Evolutionary conservation across 2,888 invertebrate species (phyloP), one percentile per base, ranked within the genome.

Genomic region (Drosophila crucigera): DNA sequence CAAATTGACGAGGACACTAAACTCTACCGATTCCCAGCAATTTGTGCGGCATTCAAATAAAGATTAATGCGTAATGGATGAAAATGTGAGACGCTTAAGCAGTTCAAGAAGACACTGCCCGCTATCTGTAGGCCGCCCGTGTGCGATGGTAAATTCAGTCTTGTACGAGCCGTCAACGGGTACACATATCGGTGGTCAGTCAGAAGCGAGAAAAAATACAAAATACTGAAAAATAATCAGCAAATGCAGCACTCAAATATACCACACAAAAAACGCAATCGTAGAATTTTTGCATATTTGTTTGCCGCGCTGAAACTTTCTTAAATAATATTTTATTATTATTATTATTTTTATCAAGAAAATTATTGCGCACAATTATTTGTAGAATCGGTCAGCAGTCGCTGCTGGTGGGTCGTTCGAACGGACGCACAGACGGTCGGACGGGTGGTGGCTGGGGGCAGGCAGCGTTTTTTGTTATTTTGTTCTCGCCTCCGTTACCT

Each of bases 71-170:
- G 55, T 33, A 65, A 91, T 82, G 76, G 75, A 53, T 67, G 25
- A 73, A 82, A 85, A 91, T 80, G 65, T 83, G 73, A 74, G 82
- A 72, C 73, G 81, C 82, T 75, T 83, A 78, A 73, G 78, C 76
- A 71, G 73, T 58, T 76, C 75, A 82, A 78, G 82, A 85, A 86
- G 80, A 84, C 94, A 94, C 94, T 84, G 94, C 95, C 95, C 95
- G 95, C 95, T 94, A 95, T 95, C 95, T 95, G 95, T 82, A 52
- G 85, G 95, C 95, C 95, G 94, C 95, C 95, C 94, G 94, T 94
- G 93, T 94, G 94, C 93, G 93, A 94, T 94, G 94, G 76, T 94
- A 94, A 94, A 94, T 92, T 93, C 94, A 95, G 95, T 95, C 94
- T 95, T 95, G 94, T 94, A 94, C 94, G 94, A 94, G 94, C 94